Evolutionary conservation across 2,888 invertebrate genomes (phyloP), one percentile per base, ranked within the genome.

Genomic region (Brenthis hecate): DNA sequence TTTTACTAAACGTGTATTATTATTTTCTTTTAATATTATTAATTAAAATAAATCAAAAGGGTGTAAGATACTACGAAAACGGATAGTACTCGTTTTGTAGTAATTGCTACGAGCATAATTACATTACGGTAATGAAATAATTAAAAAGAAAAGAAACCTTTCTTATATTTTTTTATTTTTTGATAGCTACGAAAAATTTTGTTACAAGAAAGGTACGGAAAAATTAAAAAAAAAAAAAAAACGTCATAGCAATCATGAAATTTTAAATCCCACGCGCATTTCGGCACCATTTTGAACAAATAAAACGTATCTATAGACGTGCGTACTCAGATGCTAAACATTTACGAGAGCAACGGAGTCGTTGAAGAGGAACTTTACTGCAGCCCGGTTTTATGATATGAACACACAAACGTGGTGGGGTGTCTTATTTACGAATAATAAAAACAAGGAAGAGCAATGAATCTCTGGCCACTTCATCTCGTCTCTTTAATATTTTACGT

Each of bases 401-500:
- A 90, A 88, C 88, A 85, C 79, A 85, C 85, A 84, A 83, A 87
- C 85, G 85, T 85, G 85, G 83, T 76, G 80, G 83, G 83, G 83
- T 81, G 83, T 86, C 88, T 89, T 90, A 91, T 89, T 91, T 89
- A 88, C 86, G 91, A 89, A 92, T 92, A 92, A 91, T 92, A 92
- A 92, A 92, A 92, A 91, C 91, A 90, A 87, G 88, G 87, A 88
- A 86, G 85, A 86, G 92, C 88, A 88, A 88, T 90, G 91, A 92
- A 90, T 91, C 90, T 89, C 88, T 88, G 89, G 89, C 91, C 88
- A 92, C 91, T 92, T 89, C 92, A 89, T 91, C 86, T 87, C 86
- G 85, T 83, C 86, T 86, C 85, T 91, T 92, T 92, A 92, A 92
- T 92, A 92, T 92, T 92, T 91, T 92, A 92, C 92, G 92, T 92